These are phyloP conservation scores for Choristoneura rosaceana DNA, from an alignment of 2,888 invertebrate genomes.

Conservation along the genomic window DNA sequence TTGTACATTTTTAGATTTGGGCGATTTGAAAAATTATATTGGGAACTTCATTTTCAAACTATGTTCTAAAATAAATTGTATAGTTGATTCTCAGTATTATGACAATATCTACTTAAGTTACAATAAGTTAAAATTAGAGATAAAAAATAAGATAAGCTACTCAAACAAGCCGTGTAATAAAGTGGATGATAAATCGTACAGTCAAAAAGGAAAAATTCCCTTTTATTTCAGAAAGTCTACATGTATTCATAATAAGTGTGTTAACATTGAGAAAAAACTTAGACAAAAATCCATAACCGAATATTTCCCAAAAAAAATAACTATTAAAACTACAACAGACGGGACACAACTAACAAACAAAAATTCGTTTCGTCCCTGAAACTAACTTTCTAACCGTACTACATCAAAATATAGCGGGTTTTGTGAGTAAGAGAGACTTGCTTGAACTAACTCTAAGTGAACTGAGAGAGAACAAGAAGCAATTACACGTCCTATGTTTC, in stretches of 20 bases:
- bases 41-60: not conserved
- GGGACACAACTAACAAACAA: not conserved
- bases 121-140: not conserved
- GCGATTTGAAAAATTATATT: not conserved
- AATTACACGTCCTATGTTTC: not conserved
- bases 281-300: not conserved
- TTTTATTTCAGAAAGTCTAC: not conserved
- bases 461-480: not conserved
- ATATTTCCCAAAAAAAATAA: not conserved
- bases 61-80: not conserved
- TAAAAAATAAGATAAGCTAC: not conserved
- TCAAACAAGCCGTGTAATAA: not conserved
- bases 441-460: not conserved
- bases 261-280: not conserved
- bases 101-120: not conserved
- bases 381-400: not conserved
- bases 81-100: not conserved
- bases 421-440: not conserved
- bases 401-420: slow-evolving; percentile 1
- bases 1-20: slow-evolving; percentile 3
- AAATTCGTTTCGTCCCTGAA: not conserved
- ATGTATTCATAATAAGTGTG: not conserved
- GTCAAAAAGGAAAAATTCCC: not conserved
- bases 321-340: not conserved
- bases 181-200: not conserved